Base-by-base conservation (phyloP, 1,140 invertebrate genomes). In the Pinna nobilis region DNA sequence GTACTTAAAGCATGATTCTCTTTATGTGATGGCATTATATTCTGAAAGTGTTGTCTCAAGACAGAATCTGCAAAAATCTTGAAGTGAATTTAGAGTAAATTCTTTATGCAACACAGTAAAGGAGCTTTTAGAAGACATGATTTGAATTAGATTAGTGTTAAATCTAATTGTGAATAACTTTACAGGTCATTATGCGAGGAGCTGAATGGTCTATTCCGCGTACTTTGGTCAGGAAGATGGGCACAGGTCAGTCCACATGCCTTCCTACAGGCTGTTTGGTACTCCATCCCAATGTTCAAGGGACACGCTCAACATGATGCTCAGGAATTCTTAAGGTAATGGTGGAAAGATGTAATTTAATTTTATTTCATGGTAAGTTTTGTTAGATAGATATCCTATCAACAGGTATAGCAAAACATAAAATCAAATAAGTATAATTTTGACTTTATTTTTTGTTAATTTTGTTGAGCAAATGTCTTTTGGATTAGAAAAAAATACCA, bases 231-330 rank as follows among this genome's bases (percentile, higher is more conserved):
- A 33, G 85, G 83, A 1, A 81, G 85, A 50, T 86, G 85, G 86
- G 82, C 82, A 13, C 80, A 87, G 63, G 87, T 88, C 50, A 86
- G 85, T 72, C 87, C 86, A 4, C 83, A 87, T 78, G 84, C 82
- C 28, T 83, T 88, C 37, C 74, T 88, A 9, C 76, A 84, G 23
- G 78, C 85, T 28, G 82, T 87, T 3, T 88, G 87, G 87, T 76
- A 79, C 30, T 53, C 76, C 18, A 87, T 88, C 20, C 86, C 87
- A 2, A 74, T 76, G 30, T 88, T 88, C 59, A 84, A 83, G 70
- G 87, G 87, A 30, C 84, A 87, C 75, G 79, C 79, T 18, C 87
- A 88, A 67, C 86, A 88, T 73, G 87, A 88, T 82, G 87, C 87
- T 64, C 87, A 88, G 63, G 87, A 88, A 63, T 88, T 87, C 72